These are phyloP conservation scores for Cavia porcellus DNA, from an alignment of 2,113 vertebrate species.

Conservation along the genomic window DNA sequence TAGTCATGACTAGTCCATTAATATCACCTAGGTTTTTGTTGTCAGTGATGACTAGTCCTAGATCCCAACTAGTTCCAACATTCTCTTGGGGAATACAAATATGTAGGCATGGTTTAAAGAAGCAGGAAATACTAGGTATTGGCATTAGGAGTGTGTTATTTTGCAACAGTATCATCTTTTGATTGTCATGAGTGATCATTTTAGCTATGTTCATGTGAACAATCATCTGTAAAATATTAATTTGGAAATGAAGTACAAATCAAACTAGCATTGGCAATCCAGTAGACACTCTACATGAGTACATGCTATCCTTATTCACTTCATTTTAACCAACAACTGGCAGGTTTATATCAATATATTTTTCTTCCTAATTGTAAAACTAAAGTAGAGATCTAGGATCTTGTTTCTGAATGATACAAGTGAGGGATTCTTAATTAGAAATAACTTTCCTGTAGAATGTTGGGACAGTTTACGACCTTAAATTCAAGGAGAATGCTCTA, in stretches of 20 bases:
- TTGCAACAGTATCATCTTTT: neutral
- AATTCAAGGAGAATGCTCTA: neutral
- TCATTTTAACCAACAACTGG: neutral
- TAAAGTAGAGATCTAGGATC: neutral
- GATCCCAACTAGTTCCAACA: neutral
- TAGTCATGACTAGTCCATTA: neutral
- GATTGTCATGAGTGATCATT: neutral
- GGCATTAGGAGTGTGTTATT: neutral
- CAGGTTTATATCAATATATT: neutral
- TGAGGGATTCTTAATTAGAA: neutral
- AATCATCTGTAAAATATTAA: slow-evolving; percentile 30
- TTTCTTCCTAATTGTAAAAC: neutral
- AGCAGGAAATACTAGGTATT: slow-evolving; percentile 3
- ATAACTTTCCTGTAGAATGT: neutral
- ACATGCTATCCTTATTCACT: neutral
- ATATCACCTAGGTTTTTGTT: neutral
- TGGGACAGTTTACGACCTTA: neutral
- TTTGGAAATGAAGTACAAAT: neutral
- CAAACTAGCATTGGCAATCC: neutral
- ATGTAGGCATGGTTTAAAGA: neutral
- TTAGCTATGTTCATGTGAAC: neutral
- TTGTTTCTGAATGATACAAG: neutral
- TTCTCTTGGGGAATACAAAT: neutral
- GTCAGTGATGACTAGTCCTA: neutral
- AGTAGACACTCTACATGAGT: neutral